Conservation (phyloP, 2,888 invertebrate genomes). For the Clostera curtula region DNA sequence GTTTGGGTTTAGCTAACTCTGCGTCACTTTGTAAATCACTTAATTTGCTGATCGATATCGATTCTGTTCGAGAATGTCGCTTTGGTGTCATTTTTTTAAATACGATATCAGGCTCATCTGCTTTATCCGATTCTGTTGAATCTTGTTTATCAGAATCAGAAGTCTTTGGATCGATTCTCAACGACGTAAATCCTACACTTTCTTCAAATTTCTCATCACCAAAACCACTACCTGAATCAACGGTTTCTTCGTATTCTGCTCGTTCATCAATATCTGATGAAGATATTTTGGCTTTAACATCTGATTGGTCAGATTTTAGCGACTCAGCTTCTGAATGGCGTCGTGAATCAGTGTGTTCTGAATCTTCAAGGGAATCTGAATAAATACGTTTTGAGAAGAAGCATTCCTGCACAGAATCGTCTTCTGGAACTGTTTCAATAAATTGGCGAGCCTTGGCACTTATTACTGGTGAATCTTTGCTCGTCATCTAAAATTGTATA, state of each 20-base stretch:
- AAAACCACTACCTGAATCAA: constrained; percentile 67
- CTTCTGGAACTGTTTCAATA: constrained; percentile 72
- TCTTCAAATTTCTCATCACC: constrained; percentile 70
- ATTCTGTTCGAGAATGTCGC: constrained; percentile 65
- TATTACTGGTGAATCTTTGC: constrained; percentile 67
- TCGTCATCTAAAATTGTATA: constrained; percentile 36
- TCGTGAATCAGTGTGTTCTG: constrained; percentile 67
- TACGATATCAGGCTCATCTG: constrained; percentile 43
- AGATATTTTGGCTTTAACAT: constrained; percentile 61
- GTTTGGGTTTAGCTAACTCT: constrained; percentile 43
- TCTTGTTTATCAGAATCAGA: constrained; percentile 51
- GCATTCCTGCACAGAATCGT: constrained; percentile 71
- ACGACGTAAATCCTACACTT: constrained; percentile 60
- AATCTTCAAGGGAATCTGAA: constrained; percentile 69
- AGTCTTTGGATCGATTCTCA: constrained; percentile 48
- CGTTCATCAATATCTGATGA: constrained; percentile 70
- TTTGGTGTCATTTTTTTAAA: constrained; percentile 66
- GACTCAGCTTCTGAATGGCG: constrained; percentile 71
- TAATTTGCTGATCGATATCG: constrained; percentile 58
- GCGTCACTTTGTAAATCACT: constrained; percentile 52
- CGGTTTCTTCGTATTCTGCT: constrained; percentile 65
- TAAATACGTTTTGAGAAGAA: constrained; percentile 72
- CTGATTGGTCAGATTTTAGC: constrained; percentile 68
- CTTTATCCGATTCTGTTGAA: constrained; percentile 47
- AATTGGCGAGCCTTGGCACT: constrained; percentile 71